Evolutionary conservation across 2,113 vertebrate genomes (phyloP).

Genomic region (Saguinus midas): DNA sequence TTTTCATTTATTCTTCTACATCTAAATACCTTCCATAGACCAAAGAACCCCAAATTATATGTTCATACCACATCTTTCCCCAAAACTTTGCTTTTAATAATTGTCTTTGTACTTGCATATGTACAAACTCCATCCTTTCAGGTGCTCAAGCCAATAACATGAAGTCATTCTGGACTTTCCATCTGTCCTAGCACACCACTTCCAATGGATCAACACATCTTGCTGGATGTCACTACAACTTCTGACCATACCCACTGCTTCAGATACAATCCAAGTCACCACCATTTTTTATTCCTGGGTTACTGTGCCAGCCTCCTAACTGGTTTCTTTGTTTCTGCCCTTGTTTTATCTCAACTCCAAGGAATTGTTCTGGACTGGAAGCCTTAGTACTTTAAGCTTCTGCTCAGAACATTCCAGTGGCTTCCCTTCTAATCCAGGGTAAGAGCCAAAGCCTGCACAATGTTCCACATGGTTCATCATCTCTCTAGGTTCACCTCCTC

Average conservation of each 20-base stretch:
- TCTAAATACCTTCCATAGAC: background rate
- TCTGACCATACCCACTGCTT: background rate
- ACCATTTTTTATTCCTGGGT: background rate
- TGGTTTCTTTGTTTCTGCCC: background rate
- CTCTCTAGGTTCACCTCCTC: background rate
- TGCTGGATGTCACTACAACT: background rate
- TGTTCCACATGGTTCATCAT: background rate
- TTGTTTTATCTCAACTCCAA: background rate
- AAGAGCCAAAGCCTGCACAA: accelerated
- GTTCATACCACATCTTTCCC: background rate
- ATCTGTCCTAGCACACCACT: background rate
- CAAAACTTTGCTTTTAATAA: background rate
- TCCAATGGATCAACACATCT: background rate
- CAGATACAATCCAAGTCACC: background rate
- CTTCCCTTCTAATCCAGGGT: background rate
- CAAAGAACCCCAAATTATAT: background rate
- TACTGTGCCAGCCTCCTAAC: background rate
- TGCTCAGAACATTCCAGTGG: background rate
- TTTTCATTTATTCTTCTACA: background rate
- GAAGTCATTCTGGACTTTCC: background rate
- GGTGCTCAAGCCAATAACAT: background rate
- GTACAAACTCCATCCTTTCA: background rate
- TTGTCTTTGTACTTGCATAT: background rate
- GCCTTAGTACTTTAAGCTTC: background rate
- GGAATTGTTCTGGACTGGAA: background rate